A percentile compares a stretch with the other conserved stretches of the same genome.
phyloP scores from a whole-genome alignment of 2,888 invertebrate genomes.

The Plemyria rubiginata region DNA sequence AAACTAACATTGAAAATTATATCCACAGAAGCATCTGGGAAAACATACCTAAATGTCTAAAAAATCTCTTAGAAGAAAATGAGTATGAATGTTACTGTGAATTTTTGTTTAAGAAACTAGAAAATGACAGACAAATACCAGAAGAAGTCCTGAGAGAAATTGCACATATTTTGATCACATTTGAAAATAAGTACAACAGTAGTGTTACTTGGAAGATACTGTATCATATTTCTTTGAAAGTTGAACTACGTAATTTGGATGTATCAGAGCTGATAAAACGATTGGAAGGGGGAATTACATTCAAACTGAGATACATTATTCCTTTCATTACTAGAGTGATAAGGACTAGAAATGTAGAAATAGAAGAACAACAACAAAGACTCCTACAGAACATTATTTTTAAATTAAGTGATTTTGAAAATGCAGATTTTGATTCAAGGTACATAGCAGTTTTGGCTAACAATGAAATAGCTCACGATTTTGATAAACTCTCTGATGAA shows the following conservation, averaged over 20 bases:
- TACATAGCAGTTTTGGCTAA: slow-evolving; percentile 67
- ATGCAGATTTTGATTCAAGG: slow-evolving; percentile 69
- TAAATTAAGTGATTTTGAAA: slow-evolving; percentile 60
- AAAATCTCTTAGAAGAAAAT: slow-evolving; percentile 50
- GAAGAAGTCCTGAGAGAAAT: slow-evolving; percentile 49
- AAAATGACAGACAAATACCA: slow-evolving; percentile 43
- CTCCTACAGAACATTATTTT: slow-evolving; percentile 56
- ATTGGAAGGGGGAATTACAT: slow-evolving; percentile 47
- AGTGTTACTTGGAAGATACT: slow-evolving; percentile 63
- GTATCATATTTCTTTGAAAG: slow-evolving; percentile 59
- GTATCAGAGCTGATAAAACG: slow-evolving; percentile 41
- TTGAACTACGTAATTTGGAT: slow-evolving; percentile 46
- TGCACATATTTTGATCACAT: slow-evolving; percentile 51
- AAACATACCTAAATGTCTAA: slow-evolving; percentile 53
- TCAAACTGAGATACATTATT: slow-evolving; percentile 64
- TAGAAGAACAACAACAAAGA: slow-evolving; percentile 38
- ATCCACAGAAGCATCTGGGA: slow-evolving; percentile 53
- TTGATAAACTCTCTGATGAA: slow-evolving; percentile 52
- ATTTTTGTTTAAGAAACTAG: slow-evolving; percentile 55
- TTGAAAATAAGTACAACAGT: slow-evolving; percentile 51
- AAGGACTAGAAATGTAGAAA: slow-evolving; percentile 32
- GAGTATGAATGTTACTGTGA: slow-evolving; percentile 61
- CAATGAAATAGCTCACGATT: slow-evolving; percentile 64
- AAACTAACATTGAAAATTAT: slow-evolving; percentile 54
- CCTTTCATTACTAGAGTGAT: slow-evolving; percentile 63